Conservation (phyloP, 2,797 vertebrate species). For the Enteromius unitaeniatus region DNA sequence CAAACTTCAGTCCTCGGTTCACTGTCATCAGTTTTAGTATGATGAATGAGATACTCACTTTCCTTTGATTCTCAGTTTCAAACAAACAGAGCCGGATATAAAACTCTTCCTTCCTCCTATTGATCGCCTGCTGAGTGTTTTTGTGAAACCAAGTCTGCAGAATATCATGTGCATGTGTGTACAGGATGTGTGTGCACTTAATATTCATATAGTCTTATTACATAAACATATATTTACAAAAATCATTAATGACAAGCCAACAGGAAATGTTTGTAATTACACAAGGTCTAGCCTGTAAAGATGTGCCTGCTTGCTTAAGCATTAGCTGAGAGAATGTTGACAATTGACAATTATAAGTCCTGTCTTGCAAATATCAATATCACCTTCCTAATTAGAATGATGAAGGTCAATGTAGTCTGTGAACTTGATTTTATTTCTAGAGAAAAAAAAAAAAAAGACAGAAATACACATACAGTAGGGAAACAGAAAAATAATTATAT, state of each 20-base stretch:
- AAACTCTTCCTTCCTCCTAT: slow-evolving; percentile 28
- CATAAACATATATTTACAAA: neutral
- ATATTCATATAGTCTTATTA: neutral
- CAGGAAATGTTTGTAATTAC: neutral
- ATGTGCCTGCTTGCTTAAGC: neutral
- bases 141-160: neutral
- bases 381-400: neutral
- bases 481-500: neutral
- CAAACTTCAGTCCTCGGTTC: neutral
- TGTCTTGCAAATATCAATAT: neutral
- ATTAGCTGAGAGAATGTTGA: neutral
- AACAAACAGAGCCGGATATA: slow-evolving; percentile 19
- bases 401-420: neutral
- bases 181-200: neutral
- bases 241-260: neutral
- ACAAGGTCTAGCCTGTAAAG: neutral
- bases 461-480: too few species aligned
- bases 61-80: slow-evolving; percentile 33
- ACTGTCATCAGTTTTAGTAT: slow-evolving; percentile 19
- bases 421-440: neutral
- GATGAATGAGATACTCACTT: slow-evolving; percentile 24
- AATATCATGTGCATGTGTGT: neutral
- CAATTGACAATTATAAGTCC: neutral
- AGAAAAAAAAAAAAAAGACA: too few species aligned
- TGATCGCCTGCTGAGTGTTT: slow-evolving; percentile 14